Conservation (phyloP, 1,140 invertebrate species). For the Listronotus oregonensis region DNA sequence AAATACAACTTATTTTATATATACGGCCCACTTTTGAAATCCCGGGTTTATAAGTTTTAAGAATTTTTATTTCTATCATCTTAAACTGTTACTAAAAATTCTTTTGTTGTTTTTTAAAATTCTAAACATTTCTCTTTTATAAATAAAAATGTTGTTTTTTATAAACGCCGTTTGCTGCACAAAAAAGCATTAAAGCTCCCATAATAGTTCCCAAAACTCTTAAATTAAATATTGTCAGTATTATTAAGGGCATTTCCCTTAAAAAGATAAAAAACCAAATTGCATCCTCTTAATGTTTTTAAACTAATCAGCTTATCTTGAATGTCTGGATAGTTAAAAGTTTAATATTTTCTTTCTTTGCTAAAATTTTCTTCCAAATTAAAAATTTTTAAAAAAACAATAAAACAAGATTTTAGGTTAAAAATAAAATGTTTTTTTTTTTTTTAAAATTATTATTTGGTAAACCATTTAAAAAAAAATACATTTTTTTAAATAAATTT, state of each 20-base stretch:
- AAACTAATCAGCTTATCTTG: neutral
- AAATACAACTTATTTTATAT: neutral
- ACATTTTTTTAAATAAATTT: no score
- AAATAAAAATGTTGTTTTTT: neutral
- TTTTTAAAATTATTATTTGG: no score
- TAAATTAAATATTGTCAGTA: neutral
- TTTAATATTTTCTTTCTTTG: neutral
- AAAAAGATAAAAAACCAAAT: neutral
- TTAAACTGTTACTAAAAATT: neutral
- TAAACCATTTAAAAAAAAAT: no score
- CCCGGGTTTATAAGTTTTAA: no score
- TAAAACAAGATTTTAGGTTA: no score
- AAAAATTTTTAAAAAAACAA: neutral
- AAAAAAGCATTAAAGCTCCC: neutral
- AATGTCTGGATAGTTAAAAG: neutral
- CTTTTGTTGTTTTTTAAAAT: neutral
- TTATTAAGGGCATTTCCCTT: neutral
- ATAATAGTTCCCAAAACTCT: neutral
- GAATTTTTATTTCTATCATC: no score
- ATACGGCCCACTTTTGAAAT: neutral
- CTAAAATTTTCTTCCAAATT: neutral
- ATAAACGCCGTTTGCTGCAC: conserved; percentile 1
- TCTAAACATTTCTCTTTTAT: neutral
- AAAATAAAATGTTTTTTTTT: no score
- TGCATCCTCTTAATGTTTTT: neutral